Evolutionary conservation across 2,113 vertebrate species (phyloP), one percentile per base, ranked within the genome.

Genomic region (Eulacestoma nigropectus): DNA sequence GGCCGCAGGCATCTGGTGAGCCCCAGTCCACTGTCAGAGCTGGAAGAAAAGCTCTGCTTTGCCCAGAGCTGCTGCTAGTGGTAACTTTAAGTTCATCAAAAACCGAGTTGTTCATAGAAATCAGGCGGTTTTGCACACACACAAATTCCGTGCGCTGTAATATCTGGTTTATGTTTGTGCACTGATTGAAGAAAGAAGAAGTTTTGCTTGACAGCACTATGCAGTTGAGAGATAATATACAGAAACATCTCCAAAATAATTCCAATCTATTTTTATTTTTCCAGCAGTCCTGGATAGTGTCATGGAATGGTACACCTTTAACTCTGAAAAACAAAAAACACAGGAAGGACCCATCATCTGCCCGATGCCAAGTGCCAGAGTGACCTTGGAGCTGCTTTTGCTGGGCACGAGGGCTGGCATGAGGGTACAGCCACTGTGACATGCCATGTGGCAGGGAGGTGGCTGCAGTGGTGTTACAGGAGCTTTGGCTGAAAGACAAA

Each of bases 161-260:
- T 85, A 70, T 94, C 87, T 96, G 92, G 55, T 90, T 93, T 93
- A 17, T 68, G 79, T 93, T 96, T 84, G 23, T 20, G 52, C 20
- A 21, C 46, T 64, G 78, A 74, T 52, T 76, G 85, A 90, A 94
- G 84, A 77, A 95, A 86, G 84, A 77, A 72, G n/a, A 90, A 2
- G 1, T 93, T 97, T 96, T 93, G 18, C 90, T 92, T 93, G 89
- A 84, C 77, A 95, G 80, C 44, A 46, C 65, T 39, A 25, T 32
- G 79, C 55, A 80, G 50, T 13, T 13, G 12, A 79, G 73, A 87
- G 90, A 94, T 95, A 86, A 84, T 82, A 73, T 4, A 56, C 92
- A 95, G 95, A 86, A 96, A 84, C 12, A 0, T 73, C 79, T 90
- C 89, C 73, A 83, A 90, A 96, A 94, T 95, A 77, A 74, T 95